Conservation (phyloP, 2,797 vertebrate genomes). For the Mormyrus hasselquistii region DNA sequence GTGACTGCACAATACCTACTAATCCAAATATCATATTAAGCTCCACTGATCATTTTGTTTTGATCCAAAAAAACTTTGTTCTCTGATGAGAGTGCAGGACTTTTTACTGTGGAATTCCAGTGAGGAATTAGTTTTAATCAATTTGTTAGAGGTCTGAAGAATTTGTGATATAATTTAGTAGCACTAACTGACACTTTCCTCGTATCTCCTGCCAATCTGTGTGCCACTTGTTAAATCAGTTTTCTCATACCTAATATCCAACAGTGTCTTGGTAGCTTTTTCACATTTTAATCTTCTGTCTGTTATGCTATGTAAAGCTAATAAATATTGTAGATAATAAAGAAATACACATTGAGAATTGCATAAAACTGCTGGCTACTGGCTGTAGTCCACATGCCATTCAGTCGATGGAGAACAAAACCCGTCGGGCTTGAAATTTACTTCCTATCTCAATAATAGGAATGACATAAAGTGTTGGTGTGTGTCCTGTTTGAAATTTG, state of each 20-base stretch:
- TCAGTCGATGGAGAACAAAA: background rate
- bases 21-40: background rate
- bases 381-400: background rate
- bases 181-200: background rate
- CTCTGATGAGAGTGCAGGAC: background rate
- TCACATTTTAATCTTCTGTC: background rate
- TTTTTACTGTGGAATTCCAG: background rate
- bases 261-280: background rate
- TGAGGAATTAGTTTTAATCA: background rate
- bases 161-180: background rate
- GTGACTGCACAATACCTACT: too few relatives aligned
- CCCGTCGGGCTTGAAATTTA: background rate
- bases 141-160: background rate
- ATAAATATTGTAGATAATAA: background rate
- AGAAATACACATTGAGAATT: background rate
- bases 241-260: background rate
- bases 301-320: background rate
- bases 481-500: background rate
- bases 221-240: background rate
- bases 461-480: background rate
- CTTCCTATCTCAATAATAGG: background rate
- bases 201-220: background rate
- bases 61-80: background rate
- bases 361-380: background rate
- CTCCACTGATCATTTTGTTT: background rate